Evolutionary conservation across 2,888 invertebrate species (phyloP).

Genomic region (Latheticus oryzae): DNA sequence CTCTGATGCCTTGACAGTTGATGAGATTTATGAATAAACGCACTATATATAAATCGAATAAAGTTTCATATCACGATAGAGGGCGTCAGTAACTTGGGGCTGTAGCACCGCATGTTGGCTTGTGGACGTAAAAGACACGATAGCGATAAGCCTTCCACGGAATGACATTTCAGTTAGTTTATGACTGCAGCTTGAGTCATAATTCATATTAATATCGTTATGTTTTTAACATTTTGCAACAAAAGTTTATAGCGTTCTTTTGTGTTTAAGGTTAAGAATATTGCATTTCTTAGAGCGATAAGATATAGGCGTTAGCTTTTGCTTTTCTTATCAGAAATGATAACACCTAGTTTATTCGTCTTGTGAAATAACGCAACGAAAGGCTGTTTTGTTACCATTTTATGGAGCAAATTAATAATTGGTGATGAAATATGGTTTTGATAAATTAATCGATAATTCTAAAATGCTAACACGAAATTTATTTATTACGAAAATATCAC

Average conservation of each 20-base stretch:
- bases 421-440: conserved; percentile 32
- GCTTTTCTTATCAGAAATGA: conserved; percentile 31
- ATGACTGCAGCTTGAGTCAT: conserved; percentile 62
- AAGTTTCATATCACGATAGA: conserved; percentile 39
- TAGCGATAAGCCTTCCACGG: conserved; percentile 65
- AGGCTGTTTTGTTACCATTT: conserved; percentile 7
- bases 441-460: conserved; percentile 39
- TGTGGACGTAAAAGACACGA: conserved; percentile 60
- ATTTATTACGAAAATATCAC: conserved; percentile 41
- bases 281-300: conserved; percentile 50
- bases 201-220: conserved; percentile 64
- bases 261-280: conserved; percentile 41
- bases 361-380: conserved; percentile 33
- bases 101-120: conserved; percentile 55
- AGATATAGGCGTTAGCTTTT: conserved; percentile 35
- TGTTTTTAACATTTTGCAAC: conserved; percentile 52
- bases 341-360: conserved; percentile 32
- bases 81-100: conserved; percentile 49
- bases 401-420: conserved; percentile 23
- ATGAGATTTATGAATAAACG: conserved; percentile 29
- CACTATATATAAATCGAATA: conserved; percentile 38
- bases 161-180: conserved; percentile 65
- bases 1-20: conserved; percentile 8
- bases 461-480: conserved; percentile 33
- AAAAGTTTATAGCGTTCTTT: conserved; percentile 41